A percentile compares a stretch with the other conserved stretches of the same genome.
phyloP scores from a whole-genome alignment of 2,888 invertebrate species.

The Arrhopalites spinosus region DNA sequence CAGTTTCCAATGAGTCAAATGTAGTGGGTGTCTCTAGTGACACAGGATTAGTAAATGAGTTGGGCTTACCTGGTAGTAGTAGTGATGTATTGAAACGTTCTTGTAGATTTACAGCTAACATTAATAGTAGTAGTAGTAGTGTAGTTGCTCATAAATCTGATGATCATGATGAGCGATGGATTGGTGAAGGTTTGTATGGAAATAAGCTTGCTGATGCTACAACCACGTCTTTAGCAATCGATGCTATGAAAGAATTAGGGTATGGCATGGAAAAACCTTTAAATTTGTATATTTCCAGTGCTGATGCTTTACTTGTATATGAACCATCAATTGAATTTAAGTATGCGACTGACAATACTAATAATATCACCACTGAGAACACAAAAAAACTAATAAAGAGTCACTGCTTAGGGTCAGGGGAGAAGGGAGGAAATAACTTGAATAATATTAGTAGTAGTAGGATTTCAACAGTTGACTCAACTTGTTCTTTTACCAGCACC shows the following conservation, averaged over 20 bases:
- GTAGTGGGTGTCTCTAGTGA: background rate
- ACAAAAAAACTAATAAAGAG: slow-evolving; percentile 4
- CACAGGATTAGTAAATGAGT: background rate
- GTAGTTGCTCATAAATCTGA: background rate
- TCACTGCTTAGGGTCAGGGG: background rate
- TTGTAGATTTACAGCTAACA: no score
- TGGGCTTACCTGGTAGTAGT: background rate
- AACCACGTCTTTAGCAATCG: slow-evolving; percentile 14
- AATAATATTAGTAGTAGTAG: background rate
- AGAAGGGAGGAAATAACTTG: background rate
- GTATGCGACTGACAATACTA: slow-evolving; percentile 29
- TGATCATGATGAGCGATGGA: slow-evolving; percentile 6
- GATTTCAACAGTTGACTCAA: slow-evolving; percentile 1
- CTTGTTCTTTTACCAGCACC: slow-evolving; percentile 3
- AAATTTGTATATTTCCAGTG: slow-evolving; percentile 54
- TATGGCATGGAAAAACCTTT: slow-evolving; percentile 51
- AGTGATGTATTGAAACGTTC: background rate
- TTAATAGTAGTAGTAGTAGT: background rate
- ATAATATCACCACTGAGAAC: slow-evolving; percentile 6
- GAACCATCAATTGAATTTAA: slow-evolving; percentile 27
- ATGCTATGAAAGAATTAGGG: slow-evolving; percentile 49
- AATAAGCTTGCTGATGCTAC: slow-evolving; percentile 6
- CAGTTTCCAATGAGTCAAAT: background rate
- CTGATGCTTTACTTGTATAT: slow-evolving; percentile 56
- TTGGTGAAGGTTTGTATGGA: background rate